A percentile compares a stretch with the other conserved stretches of the same genome.
Conservation (phyloP, 2,113 vertebrate species). For the Microcebus tavaratra region DNA sequence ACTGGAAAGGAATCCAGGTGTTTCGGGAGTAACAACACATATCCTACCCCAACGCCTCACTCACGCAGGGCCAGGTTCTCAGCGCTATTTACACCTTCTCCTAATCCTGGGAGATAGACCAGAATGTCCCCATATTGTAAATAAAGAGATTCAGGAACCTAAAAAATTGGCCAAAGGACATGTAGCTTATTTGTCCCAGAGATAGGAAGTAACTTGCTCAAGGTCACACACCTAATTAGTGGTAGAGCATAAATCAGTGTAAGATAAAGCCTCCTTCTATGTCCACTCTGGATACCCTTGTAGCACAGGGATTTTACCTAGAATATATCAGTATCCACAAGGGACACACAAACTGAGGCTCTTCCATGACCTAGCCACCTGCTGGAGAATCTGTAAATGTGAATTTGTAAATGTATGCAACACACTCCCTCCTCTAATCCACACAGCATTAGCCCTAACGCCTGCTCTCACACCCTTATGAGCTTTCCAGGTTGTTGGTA, state of each 20-base stretch:
- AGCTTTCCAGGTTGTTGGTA: background rate
- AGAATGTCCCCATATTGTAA: too few species aligned
- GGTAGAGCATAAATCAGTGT: background rate
- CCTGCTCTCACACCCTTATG: too few species aligned
- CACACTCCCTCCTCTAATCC: background rate
- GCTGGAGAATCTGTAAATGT: background rate
- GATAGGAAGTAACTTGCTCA: background rate
- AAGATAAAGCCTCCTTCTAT: background rate
- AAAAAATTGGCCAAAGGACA: background rate
- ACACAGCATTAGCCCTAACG: fast-evolving
- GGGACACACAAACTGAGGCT: background rate
- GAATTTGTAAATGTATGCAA: background rate
- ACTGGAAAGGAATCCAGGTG: background rate
- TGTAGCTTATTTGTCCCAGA: background rate
- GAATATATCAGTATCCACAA: background rate
- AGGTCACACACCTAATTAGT: background rate
- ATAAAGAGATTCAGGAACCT: background rate
- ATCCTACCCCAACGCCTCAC: background rate
- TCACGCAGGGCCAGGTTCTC: background rate
- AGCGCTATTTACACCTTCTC: background rate
- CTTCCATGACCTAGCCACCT: background rate
- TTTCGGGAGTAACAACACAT: background rate
- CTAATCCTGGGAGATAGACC: too few species aligned
- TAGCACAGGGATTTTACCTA: background rate
- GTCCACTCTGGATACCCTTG: background rate